These are phyloP conservation scores for Macrobrachium rosenbergii DNA, from an alignment of 1,140 invertebrate species.

Conservation along the genomic window DNA sequence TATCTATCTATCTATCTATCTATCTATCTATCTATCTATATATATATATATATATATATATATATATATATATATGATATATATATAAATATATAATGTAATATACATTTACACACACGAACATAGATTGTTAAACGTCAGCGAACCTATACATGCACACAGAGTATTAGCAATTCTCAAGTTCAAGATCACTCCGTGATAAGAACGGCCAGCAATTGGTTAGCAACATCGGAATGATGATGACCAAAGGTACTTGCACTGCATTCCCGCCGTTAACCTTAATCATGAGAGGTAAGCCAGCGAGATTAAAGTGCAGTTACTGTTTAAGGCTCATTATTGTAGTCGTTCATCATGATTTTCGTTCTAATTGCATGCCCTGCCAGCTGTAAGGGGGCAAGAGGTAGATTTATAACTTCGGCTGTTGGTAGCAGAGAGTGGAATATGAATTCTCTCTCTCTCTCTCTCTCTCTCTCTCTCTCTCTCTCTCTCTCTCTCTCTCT, in stretches of 20 bases:
- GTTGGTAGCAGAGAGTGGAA: neutral
- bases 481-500: neutral
- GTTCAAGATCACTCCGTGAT: too few relatives aligned
- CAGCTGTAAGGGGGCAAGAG: slow-evolving; percentile 13
- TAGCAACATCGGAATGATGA: too few relatives aligned
- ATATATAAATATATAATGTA: neutral
- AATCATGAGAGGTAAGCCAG: slow-evolving; percentile 10
- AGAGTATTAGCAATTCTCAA: neutral
- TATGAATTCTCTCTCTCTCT: slow-evolving; percentile 1
- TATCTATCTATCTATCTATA: too few relatives aligned
- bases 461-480: neutral
- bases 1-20: neutral
- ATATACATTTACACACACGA: neutral
- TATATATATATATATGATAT: neutral
- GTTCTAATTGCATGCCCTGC: slow-evolving; percentile 43
- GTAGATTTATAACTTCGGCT: slow-evolving; percentile 14
- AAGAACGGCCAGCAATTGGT: too few relatives aligned
- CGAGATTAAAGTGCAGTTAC: slow-evolving; percentile 32
- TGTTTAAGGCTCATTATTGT: slow-evolving; percentile 44
- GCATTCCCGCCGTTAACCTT: slow-evolving; percentile 4
- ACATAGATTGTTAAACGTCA: too few relatives aligned
- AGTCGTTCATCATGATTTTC: slow-evolving; percentile 43
- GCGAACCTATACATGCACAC: neutral
- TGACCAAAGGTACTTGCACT: neutral
- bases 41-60: too few relatives aligned